phyloP scores from a whole-genome alignment of 2,113 vertebrate genomes.

The Dromaius novaehollandiae region DNA sequence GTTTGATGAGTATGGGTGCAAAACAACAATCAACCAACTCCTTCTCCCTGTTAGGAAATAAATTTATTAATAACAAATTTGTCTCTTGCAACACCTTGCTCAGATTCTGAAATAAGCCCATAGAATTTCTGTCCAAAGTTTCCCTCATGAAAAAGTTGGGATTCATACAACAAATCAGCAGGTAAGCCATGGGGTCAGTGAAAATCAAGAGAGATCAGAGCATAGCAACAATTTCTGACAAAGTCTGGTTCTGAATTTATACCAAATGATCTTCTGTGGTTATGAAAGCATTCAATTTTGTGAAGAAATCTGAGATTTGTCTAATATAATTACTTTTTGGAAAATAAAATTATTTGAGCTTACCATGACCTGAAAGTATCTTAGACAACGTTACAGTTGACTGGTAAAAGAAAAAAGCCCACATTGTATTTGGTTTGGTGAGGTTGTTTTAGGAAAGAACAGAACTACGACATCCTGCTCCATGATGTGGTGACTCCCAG shows the following conservation, averaged over 20 bases:
- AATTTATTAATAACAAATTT: rapidly evolving
- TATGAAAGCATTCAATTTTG: background rate
- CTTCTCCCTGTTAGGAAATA: background rate
- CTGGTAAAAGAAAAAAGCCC: background rate
- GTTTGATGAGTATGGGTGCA: background rate
- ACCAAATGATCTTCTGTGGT: background rate
- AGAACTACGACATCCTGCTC: background rate
- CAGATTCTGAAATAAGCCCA: background rate
- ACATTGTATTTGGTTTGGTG: background rate
- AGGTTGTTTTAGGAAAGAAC: background rate
- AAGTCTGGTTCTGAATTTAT: rapidly evolving
- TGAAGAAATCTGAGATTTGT: background rate
- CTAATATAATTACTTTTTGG: background rate
- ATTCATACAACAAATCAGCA: background rate
- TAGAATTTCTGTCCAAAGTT: background rate
- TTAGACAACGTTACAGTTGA: background rate
- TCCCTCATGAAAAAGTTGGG: background rate
- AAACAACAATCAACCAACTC: background rate
- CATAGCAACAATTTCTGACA: background rate
- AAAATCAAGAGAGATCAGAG: background rate
- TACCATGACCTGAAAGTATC: background rate
- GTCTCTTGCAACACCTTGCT: background rate
- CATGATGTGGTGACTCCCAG: background rate
- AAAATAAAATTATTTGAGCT: background rate
- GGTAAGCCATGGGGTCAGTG: background rate